A percentile compares a stretch with the other conserved stretches of the same genome.
phyloP scores from a whole-genome alignment of 2,113 vertebrate species.

The Lipophrys pholis region DNA sequence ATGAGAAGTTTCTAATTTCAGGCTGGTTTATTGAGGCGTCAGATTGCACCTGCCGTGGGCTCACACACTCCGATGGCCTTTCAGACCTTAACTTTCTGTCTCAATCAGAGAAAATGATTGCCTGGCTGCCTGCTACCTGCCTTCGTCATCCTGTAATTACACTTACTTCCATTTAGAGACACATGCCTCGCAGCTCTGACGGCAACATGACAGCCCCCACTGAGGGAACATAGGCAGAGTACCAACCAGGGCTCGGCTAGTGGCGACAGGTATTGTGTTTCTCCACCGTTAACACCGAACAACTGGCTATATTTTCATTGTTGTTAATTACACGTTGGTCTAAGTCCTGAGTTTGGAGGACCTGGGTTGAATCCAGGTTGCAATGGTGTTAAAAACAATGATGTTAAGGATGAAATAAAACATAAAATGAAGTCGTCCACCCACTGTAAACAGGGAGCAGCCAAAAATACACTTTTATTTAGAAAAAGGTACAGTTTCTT shows the following conservation, averaged over 20 bases:
- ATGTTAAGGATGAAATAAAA: too few relatives aligned
- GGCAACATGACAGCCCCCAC: conserved; percentile 46
- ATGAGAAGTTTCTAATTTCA: conserved; percentile 72
- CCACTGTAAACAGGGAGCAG: too few relatives aligned
- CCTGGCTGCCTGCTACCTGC: conserved; percentile 77
- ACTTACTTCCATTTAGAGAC: conserved; percentile 77
- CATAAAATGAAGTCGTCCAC: too few relatives aligned
- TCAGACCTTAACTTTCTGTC: conserved; percentile 74
- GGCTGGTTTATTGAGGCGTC: conserved; percentile 68
- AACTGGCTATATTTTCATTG: too few relatives aligned
- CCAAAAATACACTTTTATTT: too few relatives aligned
- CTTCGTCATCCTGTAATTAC: conserved; percentile 81
- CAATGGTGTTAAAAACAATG: too few relatives aligned
- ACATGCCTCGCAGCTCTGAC: conserved; percentile 64
- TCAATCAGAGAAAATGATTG: conserved; percentile 82
- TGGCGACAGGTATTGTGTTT: not conserved
- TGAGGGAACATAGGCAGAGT: conserved; percentile 20
- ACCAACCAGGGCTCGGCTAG: conserved; percentile 21
- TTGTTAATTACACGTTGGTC: too few relatives aligned
- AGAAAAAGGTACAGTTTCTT: too few relatives aligned
- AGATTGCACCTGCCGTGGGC: conserved; percentile 65
- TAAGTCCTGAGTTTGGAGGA: too few relatives aligned
- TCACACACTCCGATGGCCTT: conserved; percentile 68
- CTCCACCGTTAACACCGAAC: not conserved
- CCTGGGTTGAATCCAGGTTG: too few relatives aligned